phyloP scores from a whole-genome alignment of 2,888 invertebrate species.

The Parelbella ahira region DNA sequence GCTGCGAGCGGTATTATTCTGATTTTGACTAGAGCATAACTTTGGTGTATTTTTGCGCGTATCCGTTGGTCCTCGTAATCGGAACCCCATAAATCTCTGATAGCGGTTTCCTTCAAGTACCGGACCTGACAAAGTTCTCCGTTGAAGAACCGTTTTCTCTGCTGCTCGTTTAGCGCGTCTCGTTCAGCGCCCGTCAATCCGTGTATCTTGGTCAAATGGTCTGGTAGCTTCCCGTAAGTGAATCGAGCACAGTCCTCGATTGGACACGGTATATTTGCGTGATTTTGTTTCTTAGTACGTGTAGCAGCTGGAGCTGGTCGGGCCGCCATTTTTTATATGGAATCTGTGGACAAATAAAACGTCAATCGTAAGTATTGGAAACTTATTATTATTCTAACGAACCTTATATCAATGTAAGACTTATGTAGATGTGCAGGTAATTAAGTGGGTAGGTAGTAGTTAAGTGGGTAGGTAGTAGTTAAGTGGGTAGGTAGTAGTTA shows the following conservation, averaged over 20 bases:
- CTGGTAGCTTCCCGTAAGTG: slow-evolving; percentile 75
- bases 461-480: too few relatives aligned
- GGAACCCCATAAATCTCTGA: slow-evolving; percentile 74
- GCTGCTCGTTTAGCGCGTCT: slow-evolving; percentile 73
- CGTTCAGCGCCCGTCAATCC: slow-evolving; percentile 72
- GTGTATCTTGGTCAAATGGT: slow-evolving; percentile 75
- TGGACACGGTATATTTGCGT: slow-evolving; percentile 76
- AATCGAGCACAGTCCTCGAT: slow-evolving; percentile 77
- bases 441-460: too few relatives aligned
- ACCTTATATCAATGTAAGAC: too few relatives aligned
- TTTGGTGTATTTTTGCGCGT: slow-evolving; percentile 73
- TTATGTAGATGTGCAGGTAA: too few relatives aligned
- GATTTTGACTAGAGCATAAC: slow-evolving; percentile 72
- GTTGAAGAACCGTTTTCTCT: slow-evolving; percentile 74
- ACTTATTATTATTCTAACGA: too few relatives aligned
- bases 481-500: too few relatives aligned
- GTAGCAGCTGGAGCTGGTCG: slow-evolving; percentile 49
- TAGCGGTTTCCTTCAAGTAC: slow-evolving; percentile 73
- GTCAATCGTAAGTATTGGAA: too few relatives aligned
- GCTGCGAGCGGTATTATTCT: slow-evolving; percentile 74
- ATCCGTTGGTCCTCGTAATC: slow-evolving; percentile 75
- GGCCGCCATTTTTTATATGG: slow-evolving; percentile 57
- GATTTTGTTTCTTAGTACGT: slow-evolving; percentile 76
- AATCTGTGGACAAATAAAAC: too few relatives aligned
- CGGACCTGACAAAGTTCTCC: slow-evolving; percentile 77